Base-by-base conservation (phyloP, 2,113 vertebrate genomes). In the Corydoras sp. region DNA sequence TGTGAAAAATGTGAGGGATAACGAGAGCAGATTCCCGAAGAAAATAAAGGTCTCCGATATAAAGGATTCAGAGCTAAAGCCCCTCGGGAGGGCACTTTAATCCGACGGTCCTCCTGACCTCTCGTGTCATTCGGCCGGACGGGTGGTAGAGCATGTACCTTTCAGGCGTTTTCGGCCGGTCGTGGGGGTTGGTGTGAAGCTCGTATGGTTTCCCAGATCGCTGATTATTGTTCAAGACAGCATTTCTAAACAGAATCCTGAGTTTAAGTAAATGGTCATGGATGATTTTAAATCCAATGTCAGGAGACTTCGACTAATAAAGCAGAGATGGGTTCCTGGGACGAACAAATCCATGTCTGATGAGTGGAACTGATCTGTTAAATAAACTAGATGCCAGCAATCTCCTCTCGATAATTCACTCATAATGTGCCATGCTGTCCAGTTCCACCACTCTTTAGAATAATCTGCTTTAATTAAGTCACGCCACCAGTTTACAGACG, bases 1-100 rank as follows among this genome's bases (percentile, higher is more conserved):
- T 49, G 60, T 69, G 73, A 79, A 78, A 58, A 81, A 77, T 74
- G 75, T 65, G 3, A 31, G 74, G 75, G 81, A 72, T 77, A 81
- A 85, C 81, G 80, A 80, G 62, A 81, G 68, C 48, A 64, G 68
- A 69, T 62, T 77, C 24, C 6, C 65, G 77, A 68, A 62, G 63
- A 69, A 73, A 74, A 71, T 58, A 64, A 66, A 83, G 32, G 56
- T 18, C 63, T 78, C 2, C 68, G 76, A 79, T 73, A 71, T 75
- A 65, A 78, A 79, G 30, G 68, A 56, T 51, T 69, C 69, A 74
- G 56, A 32, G 30, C 50, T 29, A 72, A 71, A 7, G 4, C 18
- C 18, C 13, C 59, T 76, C 9, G 50, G 63, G 56, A 67, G 66
- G 15, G 43, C 10, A 13, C 30, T 49, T 4, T 30, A 56, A 72